Evolutionary conservation across 2,113 vertebrate species (phyloP).

Genomic region (Riparia riparia): DNA sequence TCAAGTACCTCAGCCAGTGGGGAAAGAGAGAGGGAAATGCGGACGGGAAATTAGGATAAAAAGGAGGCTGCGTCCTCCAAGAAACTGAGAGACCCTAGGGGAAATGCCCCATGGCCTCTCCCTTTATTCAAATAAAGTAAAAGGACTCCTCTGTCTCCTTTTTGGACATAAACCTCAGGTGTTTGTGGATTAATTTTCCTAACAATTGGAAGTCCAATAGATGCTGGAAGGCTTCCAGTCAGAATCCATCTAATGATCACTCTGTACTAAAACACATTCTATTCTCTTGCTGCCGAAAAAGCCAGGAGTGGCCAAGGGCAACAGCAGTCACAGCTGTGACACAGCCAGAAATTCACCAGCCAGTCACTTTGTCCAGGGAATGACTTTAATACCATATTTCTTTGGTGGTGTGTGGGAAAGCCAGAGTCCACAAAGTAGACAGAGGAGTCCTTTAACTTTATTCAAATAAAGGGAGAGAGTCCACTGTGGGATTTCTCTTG

Average conservation of each 20-base stretch:
- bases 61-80: too few relatives aligned
- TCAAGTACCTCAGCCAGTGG: too few relatives aligned
- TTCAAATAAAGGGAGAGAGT: neutral
- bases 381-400: accelerated
- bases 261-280: neutral
- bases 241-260: neutral
- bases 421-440: neutral
- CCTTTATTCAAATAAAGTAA: too few relatives aligned
- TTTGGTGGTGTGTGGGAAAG: neutral
- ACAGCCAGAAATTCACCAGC: neutral
- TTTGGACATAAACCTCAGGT: too few relatives aligned
- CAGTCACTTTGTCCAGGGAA: neutral
- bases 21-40: too few relatives aligned
- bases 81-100: too few relatives aligned
- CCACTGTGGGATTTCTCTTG: neutral
- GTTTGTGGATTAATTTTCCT: too few relatives aligned
- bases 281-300: accelerated
- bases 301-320: neutral
- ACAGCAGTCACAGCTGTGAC: too few relatives aligned
- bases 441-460: neutral
- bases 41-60: too few relatives aligned
- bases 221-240: neutral
- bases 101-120: too few relatives aligned
- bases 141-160: too few relatives aligned
- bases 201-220: neutral